These are phyloP conservation scores for Mycogona germanica DNA, from an alignment of 2,888 invertebrate genomes.

Conservation along the genomic window DNA sequence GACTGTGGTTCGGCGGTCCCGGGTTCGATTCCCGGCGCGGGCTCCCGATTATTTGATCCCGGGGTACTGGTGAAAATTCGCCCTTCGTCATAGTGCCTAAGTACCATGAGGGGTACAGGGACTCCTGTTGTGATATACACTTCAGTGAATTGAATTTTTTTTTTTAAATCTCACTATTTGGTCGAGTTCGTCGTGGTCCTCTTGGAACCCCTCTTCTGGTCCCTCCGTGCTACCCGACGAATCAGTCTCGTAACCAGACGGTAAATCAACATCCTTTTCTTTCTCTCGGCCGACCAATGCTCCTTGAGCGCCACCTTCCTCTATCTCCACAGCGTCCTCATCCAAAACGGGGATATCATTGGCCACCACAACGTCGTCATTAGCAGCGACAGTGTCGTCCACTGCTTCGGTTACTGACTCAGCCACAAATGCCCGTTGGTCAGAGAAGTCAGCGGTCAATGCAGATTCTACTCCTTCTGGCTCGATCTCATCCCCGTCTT, in stretches of 20 bases:
- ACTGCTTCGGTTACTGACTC: constrained; percentile 30
- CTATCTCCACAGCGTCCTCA: constrained; percentile 37
- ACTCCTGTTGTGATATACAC: too few relatives aligned
- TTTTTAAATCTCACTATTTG: constrained; percentile 6
- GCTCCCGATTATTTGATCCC: too few relatives aligned
- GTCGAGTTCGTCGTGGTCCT: constrained; percentile 59
- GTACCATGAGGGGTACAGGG: too few relatives aligned
- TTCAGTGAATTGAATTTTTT: not conserved
- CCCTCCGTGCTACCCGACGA: constrained; percentile 52
- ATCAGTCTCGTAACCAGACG: constrained; percentile 25
- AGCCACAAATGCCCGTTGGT: constrained; percentile 40
- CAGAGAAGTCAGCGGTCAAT: too few relatives aligned
- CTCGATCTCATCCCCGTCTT: constrained; percentile 30
- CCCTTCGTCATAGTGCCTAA: too few relatives aligned
- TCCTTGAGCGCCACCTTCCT: constrained; percentile 19
- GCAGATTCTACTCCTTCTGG: too few relatives aligned
- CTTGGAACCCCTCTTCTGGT: constrained; percentile 48
- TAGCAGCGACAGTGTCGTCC: constrained; percentile 35
- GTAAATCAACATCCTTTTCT: constrained; percentile 20
- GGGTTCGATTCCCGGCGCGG: too few relatives aligned
- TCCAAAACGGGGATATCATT: not conserved
- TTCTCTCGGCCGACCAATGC: constrained; percentile 5
- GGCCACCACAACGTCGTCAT: not conserved
- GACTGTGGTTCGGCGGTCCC: too few relatives aligned
- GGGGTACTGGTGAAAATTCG: too few relatives aligned